Conservation (phyloP, 2,797 vertebrate species). For the Carcharodon carcharias region DNA sequence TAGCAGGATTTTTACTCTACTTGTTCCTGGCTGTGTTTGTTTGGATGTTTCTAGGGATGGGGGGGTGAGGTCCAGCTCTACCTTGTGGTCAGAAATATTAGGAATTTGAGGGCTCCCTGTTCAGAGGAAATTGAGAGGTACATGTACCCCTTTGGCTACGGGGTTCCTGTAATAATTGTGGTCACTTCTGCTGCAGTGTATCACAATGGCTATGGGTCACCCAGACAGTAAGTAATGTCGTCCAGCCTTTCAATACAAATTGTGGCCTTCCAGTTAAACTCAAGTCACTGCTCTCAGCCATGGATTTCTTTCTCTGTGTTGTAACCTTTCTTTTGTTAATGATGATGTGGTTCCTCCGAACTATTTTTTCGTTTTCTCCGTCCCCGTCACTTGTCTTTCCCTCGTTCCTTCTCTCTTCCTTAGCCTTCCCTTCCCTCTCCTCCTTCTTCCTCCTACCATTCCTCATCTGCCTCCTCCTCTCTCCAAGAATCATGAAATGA, state of each 20-base stretch:
- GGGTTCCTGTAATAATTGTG: background rate
- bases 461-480: no score
- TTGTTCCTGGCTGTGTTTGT: slow-evolving; percentile 44
- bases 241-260: background rate
- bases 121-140: background rate
- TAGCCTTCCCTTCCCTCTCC: no score
- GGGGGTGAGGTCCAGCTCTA: slow-evolving; percentile 40
- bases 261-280: background rate
- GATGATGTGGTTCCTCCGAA: no score
- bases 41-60: slow-evolving; percentile 45
- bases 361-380: no score
- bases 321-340: no score
- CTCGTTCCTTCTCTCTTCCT: no score
- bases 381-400: no score
- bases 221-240: background rate
- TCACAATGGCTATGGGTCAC: background rate
- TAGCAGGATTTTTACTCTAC: slow-evolving; percentile 44
- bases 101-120: background rate
- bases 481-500: no score
- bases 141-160: slow-evolving; percentile 8
- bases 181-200: background rate
- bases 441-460: no score
- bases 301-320: no score
- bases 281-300: no score
- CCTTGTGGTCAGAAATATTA: slow-evolving; percentile 43